phyloP scores from a whole-genome alignment of 2,797 vertebrate genomes.

The Rhinichthys osculus region DNA sequence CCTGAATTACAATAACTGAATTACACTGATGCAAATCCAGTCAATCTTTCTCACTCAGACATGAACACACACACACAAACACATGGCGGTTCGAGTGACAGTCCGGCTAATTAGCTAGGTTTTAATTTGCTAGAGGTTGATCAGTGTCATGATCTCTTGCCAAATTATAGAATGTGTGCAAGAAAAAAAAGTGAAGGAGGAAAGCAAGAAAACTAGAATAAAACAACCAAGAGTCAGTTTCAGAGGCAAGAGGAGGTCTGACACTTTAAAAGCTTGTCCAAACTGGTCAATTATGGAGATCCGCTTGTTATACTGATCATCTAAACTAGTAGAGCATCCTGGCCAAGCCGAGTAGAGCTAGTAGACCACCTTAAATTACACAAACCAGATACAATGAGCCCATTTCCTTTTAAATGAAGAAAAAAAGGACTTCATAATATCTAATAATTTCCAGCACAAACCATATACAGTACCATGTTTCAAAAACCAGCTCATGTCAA shows the following conservation, averaged over 20 bases:
- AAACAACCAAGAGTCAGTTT: constrained; percentile 13
- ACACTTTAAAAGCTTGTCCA: not conserved
- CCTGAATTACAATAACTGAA: constrained; percentile 34
- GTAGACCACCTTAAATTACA: not conserved
- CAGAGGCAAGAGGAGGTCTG: constrained; percentile 1
- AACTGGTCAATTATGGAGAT: not conserved
- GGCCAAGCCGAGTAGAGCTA: not conserved
- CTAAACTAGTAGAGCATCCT: not conserved
- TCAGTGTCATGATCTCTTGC: constrained; percentile 54
- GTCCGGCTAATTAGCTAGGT: constrained; percentile 73
- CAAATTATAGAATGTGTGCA: constrained; percentile 38
- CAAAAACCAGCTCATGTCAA: not conserved
- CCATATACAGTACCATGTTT: too few species aligned
- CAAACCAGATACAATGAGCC: not conserved
- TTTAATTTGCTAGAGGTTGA: constrained; percentile 74
- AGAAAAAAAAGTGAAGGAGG: not conserved
- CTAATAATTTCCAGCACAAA: too few species aligned
- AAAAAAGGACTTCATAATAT: too few species aligned
- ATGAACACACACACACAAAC: not conserved
- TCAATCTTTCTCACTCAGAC: constrained; percentile 22
- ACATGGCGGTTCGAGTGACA: constrained; percentile 66
- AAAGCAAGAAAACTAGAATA: not conserved
- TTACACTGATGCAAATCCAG: constrained; percentile 32
- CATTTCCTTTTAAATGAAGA: not conserved
- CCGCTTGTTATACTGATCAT: not conserved